These are phyloP conservation scores for Coendou prehensilis DNA, from an alignment of 2,797 vertebrate species.

Conservation along the genomic window DNA sequence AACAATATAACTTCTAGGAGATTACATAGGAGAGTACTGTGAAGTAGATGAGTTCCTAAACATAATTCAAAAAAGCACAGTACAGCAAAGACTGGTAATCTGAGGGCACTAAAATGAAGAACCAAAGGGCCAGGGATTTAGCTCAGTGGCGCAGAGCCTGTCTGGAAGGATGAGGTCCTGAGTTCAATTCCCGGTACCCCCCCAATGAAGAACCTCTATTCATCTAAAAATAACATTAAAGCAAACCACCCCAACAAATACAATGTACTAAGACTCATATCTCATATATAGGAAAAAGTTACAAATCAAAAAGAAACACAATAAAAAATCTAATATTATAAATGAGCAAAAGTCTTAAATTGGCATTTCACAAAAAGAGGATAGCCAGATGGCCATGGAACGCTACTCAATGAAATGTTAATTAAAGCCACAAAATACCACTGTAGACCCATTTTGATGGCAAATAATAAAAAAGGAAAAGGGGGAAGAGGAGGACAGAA, in stretches of 20 bases:
- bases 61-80: not conserved
- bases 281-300: slow-evolving; percentile 17
- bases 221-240: not conserved
- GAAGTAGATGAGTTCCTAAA: not conserved
- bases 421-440: slow-evolving; percentile 27
- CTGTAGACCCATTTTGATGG: not conserved
- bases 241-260: not conserved
- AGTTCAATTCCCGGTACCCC: too few species aligned
- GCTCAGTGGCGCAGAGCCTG: too few species aligned
- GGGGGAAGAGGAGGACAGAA: not conserved
- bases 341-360: not conserved
- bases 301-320: slow-evolving; percentile 4
- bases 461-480: not conserved
- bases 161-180: too few species aligned
- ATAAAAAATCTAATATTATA: not conserved
- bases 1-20: not conserved
- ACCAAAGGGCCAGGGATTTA: not conserved
- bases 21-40: not conserved
- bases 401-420: slow-evolving; percentile 7
- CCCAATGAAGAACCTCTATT: slow-evolving; percentile 6
- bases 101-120: not conserved
- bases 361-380: slow-evolving; percentile 10
- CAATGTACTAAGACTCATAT: not conserved
- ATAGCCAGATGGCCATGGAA: not conserved
- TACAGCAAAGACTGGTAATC: not conserved